Evolutionary conservation across 2,113 vertebrate species (phyloP), one percentile per base, ranked within the genome.

Genomic region (Calidris pugnax): DNA sequence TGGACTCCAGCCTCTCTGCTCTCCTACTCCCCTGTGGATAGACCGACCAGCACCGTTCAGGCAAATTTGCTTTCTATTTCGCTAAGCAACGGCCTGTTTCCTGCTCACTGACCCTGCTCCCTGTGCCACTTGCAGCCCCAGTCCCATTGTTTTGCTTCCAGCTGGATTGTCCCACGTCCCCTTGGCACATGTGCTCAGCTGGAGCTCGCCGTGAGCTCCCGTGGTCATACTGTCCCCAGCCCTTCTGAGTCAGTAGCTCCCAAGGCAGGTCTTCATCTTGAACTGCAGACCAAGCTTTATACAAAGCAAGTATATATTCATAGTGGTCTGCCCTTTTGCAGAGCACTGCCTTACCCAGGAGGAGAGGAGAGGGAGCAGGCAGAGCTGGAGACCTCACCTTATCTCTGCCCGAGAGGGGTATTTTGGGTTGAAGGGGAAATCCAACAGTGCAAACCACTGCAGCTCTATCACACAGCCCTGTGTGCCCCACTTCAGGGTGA

Each of bases 1-100:
- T 96, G 96, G 92, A 93, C 77, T 86, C 88, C 80, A 77, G 72
- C 83, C 72, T 94, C 69, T 48, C 68, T 57, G 60, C 43, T 94
- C 45, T 72, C 45, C 56, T 51, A n/a, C 33, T 75, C 28, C 59
- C 75, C 37, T 41, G 39, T 43, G 74, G 53, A 79, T 57, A 30
- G 17, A 81, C 21, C 53, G 18, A 83, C 22, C 71, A 82, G 86
- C 39, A 47, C 33, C 57, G 33, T 57, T 47, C 37, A 85, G 73
- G 71, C 32, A 89, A 94, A 81, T 53, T 33, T 68, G 27, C 57
- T 69, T 89, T 94, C 79, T 68, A 48, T 48, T 92, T 88, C 47
- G 9, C 55, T 73, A 45, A 73, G 64, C 76, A 90, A 43, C 33
- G 50, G 32, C 64, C 21, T 33, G 35, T 90, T 92, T 96, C 64